Evolutionary conservation across 2,888 invertebrate genomes (phyloP).

Genomic region (Deroplatys truncata): DNA sequence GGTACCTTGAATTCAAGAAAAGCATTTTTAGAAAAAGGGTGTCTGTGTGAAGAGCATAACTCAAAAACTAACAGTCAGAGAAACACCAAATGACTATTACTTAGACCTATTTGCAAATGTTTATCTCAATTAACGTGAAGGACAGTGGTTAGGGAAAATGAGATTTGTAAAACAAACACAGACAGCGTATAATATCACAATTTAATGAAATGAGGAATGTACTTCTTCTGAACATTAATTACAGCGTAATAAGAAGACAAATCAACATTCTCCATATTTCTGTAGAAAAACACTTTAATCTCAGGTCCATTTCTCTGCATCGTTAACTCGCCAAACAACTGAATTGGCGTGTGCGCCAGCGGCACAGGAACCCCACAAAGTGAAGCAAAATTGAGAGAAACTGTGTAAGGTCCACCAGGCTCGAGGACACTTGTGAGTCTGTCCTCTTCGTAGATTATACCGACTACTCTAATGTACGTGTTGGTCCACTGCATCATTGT

Average conservation of each 20-base stretch:
- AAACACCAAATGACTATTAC: too few relatives aligned
- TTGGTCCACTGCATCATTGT: not conserved
- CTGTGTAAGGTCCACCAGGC: not conserved
- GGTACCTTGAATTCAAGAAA: too few relatives aligned
- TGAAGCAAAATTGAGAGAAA: not conserved
- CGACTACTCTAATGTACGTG: not conserved
- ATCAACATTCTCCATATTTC: not conserved
- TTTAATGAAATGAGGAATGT: not conserved
- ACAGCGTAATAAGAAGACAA: not conserved
- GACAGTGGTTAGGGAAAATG: too few relatives aligned
- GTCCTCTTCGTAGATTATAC: not conserved
- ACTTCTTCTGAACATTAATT: not conserved
- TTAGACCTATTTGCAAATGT: too few relatives aligned
- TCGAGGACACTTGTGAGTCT: not conserved
- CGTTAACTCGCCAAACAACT: not conserved
- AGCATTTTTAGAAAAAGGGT: too few relatives aligned
- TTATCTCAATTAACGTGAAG: too few relatives aligned
- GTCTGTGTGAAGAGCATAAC: too few relatives aligned
- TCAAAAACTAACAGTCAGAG: too few relatives aligned
- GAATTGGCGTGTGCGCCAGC: not conserved
- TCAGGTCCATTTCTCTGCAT: not conserved
- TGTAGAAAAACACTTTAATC: not conserved
- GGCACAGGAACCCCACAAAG: not conserved
- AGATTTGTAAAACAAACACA: too few relatives aligned
- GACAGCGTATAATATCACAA: not conserved